Evolutionary conservation across 2,888 invertebrate genomes (phyloP).

Genomic region (Taenaris catops): DNA sequence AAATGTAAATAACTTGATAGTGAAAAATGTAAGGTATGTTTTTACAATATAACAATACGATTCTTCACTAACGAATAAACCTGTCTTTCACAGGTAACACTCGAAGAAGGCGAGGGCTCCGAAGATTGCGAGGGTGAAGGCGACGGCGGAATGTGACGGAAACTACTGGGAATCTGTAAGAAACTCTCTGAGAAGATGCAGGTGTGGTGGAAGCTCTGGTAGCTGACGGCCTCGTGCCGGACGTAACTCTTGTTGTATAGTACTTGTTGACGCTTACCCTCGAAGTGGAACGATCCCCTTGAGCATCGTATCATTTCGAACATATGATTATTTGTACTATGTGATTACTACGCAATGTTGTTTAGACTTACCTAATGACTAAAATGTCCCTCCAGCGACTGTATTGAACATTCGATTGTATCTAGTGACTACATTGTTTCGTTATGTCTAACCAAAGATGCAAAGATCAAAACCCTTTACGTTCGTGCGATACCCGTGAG

Average conservation of each 20-base stretch:
- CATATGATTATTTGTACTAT: constrained; percentile 60
- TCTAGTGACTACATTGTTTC: constrained; percentile 67
- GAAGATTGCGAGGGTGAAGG: constrained; percentile 78
- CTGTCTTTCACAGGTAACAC: constrained; percentile 83
- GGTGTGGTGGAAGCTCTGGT: constrained; percentile 93
- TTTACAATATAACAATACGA: not conserved
- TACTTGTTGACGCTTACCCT: constrained; percentile 73
- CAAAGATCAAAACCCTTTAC: constrained; percentile 49
- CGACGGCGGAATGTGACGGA: constrained; percentile 93
- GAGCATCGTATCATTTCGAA: constrained; percentile 67
- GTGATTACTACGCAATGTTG: constrained; percentile 74
- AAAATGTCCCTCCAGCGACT: constrained; percentile 75
- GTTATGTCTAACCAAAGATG: constrained; percentile 76
- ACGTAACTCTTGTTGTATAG: constrained; percentile 45
- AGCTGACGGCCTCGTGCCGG: constrained; percentile 47
- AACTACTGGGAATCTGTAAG: constrained; percentile 93
- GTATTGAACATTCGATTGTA: constrained; percentile 62
- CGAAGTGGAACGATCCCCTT: constrained; percentile 62
- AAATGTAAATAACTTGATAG: no score
- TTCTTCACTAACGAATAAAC: no score
- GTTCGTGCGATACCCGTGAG: constrained; percentile 70
- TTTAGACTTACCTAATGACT: constrained; percentile 74
- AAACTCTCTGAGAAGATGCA: constrained; percentile 94
- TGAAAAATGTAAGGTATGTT: not conserved
- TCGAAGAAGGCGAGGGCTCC: constrained; percentile 91